These are phyloP conservation scores for Amiota communis DNA, from an alignment of 2,888 invertebrate genomes.

Conservation along the genomic window DNA sequence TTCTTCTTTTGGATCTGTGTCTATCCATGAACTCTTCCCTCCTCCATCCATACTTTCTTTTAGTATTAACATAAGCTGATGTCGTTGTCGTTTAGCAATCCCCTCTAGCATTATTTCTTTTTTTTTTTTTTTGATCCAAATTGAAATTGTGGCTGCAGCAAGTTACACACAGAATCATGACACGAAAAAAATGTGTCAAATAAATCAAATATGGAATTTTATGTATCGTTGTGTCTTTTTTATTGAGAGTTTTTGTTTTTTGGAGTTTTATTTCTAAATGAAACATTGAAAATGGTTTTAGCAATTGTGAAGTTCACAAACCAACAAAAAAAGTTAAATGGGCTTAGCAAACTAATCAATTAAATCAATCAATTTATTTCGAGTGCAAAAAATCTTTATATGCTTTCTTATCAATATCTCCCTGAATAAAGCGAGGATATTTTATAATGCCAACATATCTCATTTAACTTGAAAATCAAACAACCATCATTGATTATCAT, in stretches of 20 bases:
- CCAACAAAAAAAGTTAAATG: no score
- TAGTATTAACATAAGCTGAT: slow-evolving; percentile 11
- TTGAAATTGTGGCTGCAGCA: slow-evolving; percentile 13
- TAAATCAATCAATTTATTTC: no score
- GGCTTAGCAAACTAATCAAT: no score
- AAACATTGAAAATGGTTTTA: no score
- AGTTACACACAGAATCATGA: background rate
- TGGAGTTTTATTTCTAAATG: background rate
- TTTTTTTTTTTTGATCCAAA: slow-evolving; percentile 9
- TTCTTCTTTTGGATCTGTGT: slow-evolving; percentile 29
- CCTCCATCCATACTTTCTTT: no score
- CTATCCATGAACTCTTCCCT: background rate
- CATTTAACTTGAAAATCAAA: no score
- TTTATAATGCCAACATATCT: no score
- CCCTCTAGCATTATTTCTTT: slow-evolving; percentile 10
- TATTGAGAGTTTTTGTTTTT: background rate
- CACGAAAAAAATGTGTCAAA: slow-evolving; percentile 5
- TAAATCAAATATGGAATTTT: slow-evolving; percentile 24
- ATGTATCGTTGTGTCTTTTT: background rate
- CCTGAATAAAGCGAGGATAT: background rate
- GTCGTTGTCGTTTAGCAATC: slow-evolving; percentile 15
- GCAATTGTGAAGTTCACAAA: no score
- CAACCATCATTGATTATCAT: slow-evolving; percentile 58
- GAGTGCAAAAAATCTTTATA: background rate
- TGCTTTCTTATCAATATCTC: background rate